phyloP scores from a whole-genome alignment of 1,140 invertebrate species.

The Plutomurus gul region DNA sequence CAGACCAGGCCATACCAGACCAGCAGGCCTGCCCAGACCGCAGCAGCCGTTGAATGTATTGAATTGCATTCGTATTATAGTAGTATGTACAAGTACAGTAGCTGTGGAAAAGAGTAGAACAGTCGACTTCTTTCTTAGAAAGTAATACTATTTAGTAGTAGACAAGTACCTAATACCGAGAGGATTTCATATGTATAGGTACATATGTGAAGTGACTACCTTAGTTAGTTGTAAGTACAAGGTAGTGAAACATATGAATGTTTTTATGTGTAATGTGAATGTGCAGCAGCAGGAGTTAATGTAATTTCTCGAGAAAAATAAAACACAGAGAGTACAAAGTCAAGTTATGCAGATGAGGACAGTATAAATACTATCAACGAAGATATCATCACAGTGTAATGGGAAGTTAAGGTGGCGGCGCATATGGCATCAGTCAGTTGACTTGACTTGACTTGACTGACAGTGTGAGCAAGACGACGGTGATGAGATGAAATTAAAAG shows the following conservation, averaged over 20 bases:
- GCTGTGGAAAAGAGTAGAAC: background rate
- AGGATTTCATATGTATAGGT: no score
- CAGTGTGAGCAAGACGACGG: background rate
- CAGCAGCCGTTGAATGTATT: background rate
- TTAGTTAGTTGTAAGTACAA: no score
- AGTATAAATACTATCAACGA: no score
- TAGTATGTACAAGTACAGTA: background rate
- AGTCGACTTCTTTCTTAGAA: constrained; percentile 9
- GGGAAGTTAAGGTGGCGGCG: background rate
- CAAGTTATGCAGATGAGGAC: no score
- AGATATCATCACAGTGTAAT: background rate
- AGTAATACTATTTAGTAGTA: no score
- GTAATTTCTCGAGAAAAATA: no score
- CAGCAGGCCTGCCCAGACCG: background rate
- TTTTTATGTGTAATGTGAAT: no score
- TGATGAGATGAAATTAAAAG: constrained; percentile 1
- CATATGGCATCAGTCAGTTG: background rate
- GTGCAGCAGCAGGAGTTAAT: no score
- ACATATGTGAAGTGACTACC: no score
- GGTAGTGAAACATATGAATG: no score
- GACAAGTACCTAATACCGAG: no score
- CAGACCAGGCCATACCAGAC: background rate
- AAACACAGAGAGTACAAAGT: no score
- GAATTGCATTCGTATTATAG: background rate
- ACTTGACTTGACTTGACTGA: background rate